Conservation (phyloP, 2,797 vertebrate species). For the Diplodus sargus region DNA sequence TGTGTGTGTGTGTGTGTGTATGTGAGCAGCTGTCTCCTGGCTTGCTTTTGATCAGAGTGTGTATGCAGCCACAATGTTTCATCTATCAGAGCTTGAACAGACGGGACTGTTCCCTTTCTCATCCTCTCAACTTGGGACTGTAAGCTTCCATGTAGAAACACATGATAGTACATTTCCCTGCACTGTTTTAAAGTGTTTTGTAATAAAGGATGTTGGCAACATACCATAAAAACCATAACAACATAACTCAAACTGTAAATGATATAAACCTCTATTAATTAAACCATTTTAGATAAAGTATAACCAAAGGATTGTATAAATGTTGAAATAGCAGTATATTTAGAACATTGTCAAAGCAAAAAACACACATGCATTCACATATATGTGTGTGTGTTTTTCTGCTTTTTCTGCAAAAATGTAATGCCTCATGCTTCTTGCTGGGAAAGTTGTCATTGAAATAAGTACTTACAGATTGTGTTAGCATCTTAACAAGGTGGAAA, state of each 20-base stretch:
- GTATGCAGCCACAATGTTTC: slow-evolving; percentile 81
- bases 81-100: slow-evolving; percentile 81
- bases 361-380: too few species aligned
- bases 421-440: background rate
- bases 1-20: slow-evolving; percentile 1
- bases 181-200: background rate
- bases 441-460: slow-evolving; percentile 3
- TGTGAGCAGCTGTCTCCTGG: slow-evolving; percentile 79
- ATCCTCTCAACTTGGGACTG: slow-evolving; percentile 1
- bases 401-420: too few species aligned
- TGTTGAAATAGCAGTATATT: background rate
- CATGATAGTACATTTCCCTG: background rate
- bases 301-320: background rate
- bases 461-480: background rate
- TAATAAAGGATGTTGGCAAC: background rate
- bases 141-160: background rate
- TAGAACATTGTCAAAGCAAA: background rate
- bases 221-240: background rate
- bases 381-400: too few species aligned
- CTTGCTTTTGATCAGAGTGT: slow-evolving; percentile 86
- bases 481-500: background rate
- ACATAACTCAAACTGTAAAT: background rate
- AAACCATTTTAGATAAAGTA: background rate
- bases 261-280: background rate
- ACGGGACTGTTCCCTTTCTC: background rate